Base-by-base conservation (phyloP, 92 coral and sea anemone genomes). In the Isaurus tuberculatus region DNA sequence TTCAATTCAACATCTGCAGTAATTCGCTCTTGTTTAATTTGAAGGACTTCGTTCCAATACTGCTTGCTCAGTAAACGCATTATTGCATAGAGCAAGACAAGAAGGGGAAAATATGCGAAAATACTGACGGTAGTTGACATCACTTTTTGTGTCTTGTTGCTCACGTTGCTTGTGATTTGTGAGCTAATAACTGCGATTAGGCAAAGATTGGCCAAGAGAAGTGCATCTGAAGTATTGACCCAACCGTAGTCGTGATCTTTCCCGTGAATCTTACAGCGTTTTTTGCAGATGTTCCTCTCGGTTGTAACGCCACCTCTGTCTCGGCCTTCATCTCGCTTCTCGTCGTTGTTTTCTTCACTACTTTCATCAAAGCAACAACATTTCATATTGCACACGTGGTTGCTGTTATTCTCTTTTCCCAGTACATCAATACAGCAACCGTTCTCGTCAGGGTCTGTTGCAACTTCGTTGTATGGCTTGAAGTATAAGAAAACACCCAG, bases 201-300 rank as follows among this genome's bases (percentile, higher is more conserved):
- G 36, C 83, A 81, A 16, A 87, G 75, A 34, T 65, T 65, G 32
- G 42, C 67, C 55, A 87, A 72, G 16, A 87, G 79, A 1, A 82
- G 32, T 19, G 83, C 79, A 37, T 87, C 91, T 17, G 84, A 53
- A 17, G 19, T 65, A 26, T 87, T 87, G 27, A 87, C 68, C 87
- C 91, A 83, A 33, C 80, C 75, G 51, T 48, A 65, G 30, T 87
- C 65, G 25, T 61, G 72, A 19, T 77, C 70, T 27, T 77, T 42
- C 23, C 82, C 82, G 53, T 77, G 82, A 11, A 77, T n/a, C 68
- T 77, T 77, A 16, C 82, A 77, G 2, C 82, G 34, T 30, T 14
- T 37, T 31, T 74, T 48, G 25, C 64, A 48, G 19, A 19, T 34
- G 8, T 19, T 74, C 28, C 9, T 16, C 20, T 57, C 7, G 5